These are phyloP conservation scores for Megalurothrips usitatus DNA, from an alignment of 2,888 invertebrate species.

Conservation along the genomic window DNA sequence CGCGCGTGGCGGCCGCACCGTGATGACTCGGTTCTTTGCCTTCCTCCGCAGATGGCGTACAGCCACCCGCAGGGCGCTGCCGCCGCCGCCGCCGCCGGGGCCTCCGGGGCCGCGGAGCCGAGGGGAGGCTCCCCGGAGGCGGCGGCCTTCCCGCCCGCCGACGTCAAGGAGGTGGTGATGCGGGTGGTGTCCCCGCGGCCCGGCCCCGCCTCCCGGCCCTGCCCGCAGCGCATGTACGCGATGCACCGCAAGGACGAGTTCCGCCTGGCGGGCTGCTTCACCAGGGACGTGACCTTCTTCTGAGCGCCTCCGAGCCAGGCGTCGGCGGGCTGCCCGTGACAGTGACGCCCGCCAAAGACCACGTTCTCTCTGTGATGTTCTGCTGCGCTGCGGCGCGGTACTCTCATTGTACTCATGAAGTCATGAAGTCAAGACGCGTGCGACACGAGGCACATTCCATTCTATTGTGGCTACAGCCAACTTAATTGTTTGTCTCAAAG, in stretches of 20 bases:
- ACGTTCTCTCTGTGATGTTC: too few species aligned
- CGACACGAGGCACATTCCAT: too few species aligned
- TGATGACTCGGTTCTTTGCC: slow-evolving; percentile 13
- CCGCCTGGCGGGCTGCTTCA: slow-evolving; percentile 72
- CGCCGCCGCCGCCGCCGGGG: slow-evolving; percentile 41
- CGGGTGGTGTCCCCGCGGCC: slow-evolving; percentile 57
- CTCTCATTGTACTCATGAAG: too few species aligned
- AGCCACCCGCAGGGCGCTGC: slow-evolving; percentile 39
- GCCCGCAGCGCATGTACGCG: slow-evolving; percentile 66
- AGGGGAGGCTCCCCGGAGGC: slow-evolving; percentile 18
- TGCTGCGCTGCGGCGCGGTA: too few species aligned
- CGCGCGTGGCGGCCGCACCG: slow-evolving; percentile 32
- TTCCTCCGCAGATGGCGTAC: slow-evolving; percentile 35
- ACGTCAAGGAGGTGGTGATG: slow-evolving; percentile 62
- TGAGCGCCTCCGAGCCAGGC: slow-evolving; percentile 34
- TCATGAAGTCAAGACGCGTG: too few species aligned
- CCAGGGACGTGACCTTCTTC: slow-evolving; percentile 66
- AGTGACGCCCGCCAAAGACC: too few species aligned
- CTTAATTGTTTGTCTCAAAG: too few species aligned
- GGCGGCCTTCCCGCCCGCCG: slow-evolving; percentile 52
- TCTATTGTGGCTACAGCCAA: too few species aligned
- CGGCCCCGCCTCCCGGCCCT: slow-evolving; percentile 55
- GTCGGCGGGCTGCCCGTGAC: too few species aligned
- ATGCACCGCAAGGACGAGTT: slow-evolving; percentile 64
- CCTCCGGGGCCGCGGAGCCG: slow-evolving; percentile 39